phyloP scores from a whole-genome alignment of 37 sponge, comb jelly and placozoan species.

The Dysidea cf. avara region DNA sequence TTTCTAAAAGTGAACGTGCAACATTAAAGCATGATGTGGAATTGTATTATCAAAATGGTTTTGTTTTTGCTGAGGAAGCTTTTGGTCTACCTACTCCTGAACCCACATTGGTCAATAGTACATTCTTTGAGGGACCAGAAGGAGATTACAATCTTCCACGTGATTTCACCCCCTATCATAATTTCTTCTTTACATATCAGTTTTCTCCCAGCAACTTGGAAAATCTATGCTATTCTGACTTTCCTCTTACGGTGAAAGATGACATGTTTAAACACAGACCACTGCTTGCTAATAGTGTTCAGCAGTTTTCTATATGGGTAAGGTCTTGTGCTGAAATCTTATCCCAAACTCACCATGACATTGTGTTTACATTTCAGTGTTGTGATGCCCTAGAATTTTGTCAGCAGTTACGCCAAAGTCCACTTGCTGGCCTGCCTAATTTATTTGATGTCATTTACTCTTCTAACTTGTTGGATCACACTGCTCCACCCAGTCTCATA shows the following conservation, averaged over 20 bases:
- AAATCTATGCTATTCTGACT: neutral
- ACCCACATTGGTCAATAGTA: constrained; percentile 8
- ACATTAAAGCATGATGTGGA: no score
- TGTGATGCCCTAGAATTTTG: constrained; percentile 24
- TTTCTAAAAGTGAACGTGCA: no score
- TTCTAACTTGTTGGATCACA: constrained; percentile 34
- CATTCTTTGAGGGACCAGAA: constrained; percentile 36
- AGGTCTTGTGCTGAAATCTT: neutral
- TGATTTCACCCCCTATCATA: constrained; percentile 10
- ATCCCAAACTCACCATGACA: no score
- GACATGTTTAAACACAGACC: constrained; percentile 9
- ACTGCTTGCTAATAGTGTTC: constrained; percentile 47
- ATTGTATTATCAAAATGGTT: constrained; percentile 1
- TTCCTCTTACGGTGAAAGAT: constrained; percentile 6
- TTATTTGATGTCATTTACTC: constrained; percentile 35
- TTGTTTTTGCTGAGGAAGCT: constrained; percentile 23
- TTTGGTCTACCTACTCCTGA: constrained; percentile 1
- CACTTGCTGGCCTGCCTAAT: no score
- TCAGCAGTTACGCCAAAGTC: no score
- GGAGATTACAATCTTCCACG: constrained; percentile 19
- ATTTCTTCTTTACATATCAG: constrained; percentile 17
- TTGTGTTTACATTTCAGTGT: constrained; percentile 25
- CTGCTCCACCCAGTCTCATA: constrained; percentile 22
- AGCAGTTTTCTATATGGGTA: constrained; percentile 54
- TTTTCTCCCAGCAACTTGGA: neutral